Conservation (phyloP, 2,113 vertebrate species). For the Siphamia tubifer region DNA sequence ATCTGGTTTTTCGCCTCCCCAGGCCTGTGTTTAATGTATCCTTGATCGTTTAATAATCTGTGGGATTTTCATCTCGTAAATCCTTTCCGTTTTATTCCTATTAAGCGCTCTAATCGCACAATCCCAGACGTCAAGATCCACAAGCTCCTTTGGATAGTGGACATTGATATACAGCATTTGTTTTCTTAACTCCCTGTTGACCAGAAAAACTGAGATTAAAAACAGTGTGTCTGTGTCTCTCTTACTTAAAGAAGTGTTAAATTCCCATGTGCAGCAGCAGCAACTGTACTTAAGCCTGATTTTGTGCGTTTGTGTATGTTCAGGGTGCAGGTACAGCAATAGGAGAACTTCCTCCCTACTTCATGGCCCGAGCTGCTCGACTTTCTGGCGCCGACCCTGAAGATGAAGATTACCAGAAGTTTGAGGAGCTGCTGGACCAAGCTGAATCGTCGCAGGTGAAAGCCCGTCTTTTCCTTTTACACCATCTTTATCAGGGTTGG, state of each 20-base stretch:
- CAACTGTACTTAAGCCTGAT: constrained; percentile 6
- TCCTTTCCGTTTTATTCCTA: constrained; percentile 46
- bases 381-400: constrained; percentile 85
- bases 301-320: background rate
- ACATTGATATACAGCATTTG: constrained; percentile 45
- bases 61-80: constrained; percentile 40
- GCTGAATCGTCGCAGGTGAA: constrained; percentile 85
- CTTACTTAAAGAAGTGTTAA: background rate
- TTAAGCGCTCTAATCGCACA: constrained; percentile 32
- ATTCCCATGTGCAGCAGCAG: no score
- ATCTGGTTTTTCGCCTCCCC: constrained; percentile 42
- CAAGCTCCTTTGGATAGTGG: constrained; percentile 30
- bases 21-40: constrained; percentile 28
- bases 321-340: constrained; percentile 55
- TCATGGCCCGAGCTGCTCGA: constrained; percentile 86
- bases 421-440: constrained; percentile 89
- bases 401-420: constrained; percentile 88
- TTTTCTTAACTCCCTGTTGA: no score
- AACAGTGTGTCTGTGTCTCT: background rate
- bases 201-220: background rate
- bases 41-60: constrained; percentile 42
- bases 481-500: no score
- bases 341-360: constrained; percentile 88
- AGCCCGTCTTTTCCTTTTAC: background rate
- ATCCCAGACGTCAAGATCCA: constrained; percentile 26